Conservation (phyloP, 2,888 invertebrate species). For the Drosophila atripex region DNA sequence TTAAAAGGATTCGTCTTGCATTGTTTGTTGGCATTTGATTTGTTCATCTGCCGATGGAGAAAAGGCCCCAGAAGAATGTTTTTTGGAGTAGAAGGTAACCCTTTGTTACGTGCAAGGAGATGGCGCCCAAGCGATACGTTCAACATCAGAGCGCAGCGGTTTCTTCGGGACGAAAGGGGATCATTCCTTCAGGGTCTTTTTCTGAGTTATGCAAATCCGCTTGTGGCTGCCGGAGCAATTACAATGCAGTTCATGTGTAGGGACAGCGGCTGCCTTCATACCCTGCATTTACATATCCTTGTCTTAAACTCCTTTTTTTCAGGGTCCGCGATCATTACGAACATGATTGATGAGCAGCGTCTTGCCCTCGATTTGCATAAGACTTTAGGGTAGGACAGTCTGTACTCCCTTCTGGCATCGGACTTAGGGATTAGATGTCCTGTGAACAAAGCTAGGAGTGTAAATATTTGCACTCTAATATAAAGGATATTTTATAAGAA, state of each 20-base stretch:
- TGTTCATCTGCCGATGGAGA: constrained; percentile 37
- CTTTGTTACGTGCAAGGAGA: constrained; percentile 34
- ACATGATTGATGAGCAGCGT: constrained; percentile 68
- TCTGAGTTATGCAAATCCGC: constrained; percentile 37
- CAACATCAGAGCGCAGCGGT: background rate
- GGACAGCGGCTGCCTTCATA: constrained; percentile 39
- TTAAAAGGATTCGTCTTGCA: constrained; percentile 54
- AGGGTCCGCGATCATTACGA: constrained; percentile 54
- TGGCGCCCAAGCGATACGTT: constrained; percentile 38
- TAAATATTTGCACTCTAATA: constrained; percentile 53
- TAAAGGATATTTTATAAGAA: background rate
- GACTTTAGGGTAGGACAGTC: constrained; percentile 29
- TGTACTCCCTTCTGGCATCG: constrained; percentile 37
- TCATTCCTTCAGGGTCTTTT: background rate
- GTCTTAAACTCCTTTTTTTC: constrained; percentile 9
- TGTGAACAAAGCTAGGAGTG: constrained; percentile 63
- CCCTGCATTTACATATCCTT: constrained; percentile 28
- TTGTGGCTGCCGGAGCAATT: constrained; percentile 60
- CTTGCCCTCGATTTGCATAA: constrained; percentile 64
- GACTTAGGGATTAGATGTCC: constrained; percentile 50
- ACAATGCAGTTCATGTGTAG: constrained; percentile 64
- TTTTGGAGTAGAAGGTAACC: constrained; percentile 12
- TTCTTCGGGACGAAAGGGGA: constrained; percentile 3
- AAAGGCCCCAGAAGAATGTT: constrained; percentile 12
- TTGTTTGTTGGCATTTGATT: constrained; percentile 36